Evolutionary conservation across 2,888 invertebrate species (phyloP), one percentile per base, ranked within the genome.

Genomic region (Leptarthrus brevirostris): DNA sequence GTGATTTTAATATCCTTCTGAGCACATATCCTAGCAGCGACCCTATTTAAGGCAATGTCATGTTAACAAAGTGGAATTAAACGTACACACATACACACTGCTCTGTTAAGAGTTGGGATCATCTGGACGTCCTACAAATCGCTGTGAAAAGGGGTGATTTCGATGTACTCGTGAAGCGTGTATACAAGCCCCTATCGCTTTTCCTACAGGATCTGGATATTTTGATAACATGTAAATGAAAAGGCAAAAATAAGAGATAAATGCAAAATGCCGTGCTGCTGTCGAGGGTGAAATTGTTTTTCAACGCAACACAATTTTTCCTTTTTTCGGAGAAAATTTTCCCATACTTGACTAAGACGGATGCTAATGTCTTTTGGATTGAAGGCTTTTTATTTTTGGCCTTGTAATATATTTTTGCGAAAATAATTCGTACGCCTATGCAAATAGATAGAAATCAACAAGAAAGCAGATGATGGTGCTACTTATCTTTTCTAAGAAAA

Each of bases 41-140:
- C 64, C 64, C 44, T 44, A 64, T 64, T 64, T 64, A 64, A 64
- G 64, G 64, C 47, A 64, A 64, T 64, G 64, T 64, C 64, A 64
- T 64, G 64, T 64, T 64, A 64, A 64, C 64, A 64, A 64, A 64
- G 26, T 64, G 64, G 64, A 64, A 64, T 64, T 64, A 64, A 44
- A 24, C 22, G 24, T 22, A 22, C 12, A 40, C 64, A 64, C 22
- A 64, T 44, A 44, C 44, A 24, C 14, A 40, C 40, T 8, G n/a
- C 12, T 8, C 40, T 40, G 6, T 40, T 40, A n/a, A 8, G 4
- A 8, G 30, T n/a, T 30, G 18, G 56, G 56, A 56, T 56, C 56
- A 56, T 56, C 30, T 34, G 56, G 56, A 56, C 56, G 16, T 56
- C 26, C 56, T 56, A 56, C 56, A 56, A 30, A 56, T 56, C 56